A percentile compares a stretch with the other conserved stretches of the same genome.
Evolutionary conservation across 1,140 invertebrate genomes (phyloP).

Genomic region (Papilio aristodemus): DNA sequence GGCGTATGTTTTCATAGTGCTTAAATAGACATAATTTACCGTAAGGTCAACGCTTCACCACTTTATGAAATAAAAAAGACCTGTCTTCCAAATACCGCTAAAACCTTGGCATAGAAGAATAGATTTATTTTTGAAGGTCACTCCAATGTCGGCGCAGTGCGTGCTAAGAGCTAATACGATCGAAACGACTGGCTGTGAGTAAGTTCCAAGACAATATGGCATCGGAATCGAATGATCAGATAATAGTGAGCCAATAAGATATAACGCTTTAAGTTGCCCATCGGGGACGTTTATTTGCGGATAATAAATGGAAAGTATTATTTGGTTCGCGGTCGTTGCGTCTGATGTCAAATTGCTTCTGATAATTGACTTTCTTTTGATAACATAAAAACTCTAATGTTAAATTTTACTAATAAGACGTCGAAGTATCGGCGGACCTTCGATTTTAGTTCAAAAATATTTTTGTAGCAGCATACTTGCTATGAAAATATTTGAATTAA

Average conservation of each 20-base stretch:
- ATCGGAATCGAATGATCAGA: conserved; percentile 36
- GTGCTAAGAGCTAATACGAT: conserved; percentile 42
- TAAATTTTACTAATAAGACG: neutral
- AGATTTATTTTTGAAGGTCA: conserved; percentile 35
- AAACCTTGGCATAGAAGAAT: conserved; percentile 12
- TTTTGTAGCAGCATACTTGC: too few relatives aligned
- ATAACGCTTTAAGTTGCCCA: conserved; percentile 28
- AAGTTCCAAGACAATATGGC: conserved; percentile 33
- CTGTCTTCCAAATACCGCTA: neutral
- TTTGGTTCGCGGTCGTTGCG: neutral
- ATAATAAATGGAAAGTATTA: conserved; percentile 2
- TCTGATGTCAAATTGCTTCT: neutral
- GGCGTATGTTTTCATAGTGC: neutral
- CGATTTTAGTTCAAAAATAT: too few relatives aligned
- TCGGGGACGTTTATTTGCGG: conserved; percentile 16
- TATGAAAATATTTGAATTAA: too few relatives aligned
- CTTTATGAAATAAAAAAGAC: conserved; percentile 1
- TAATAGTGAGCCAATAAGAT: conserved; percentile 27
- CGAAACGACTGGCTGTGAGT: conserved; percentile 36
- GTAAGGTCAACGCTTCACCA: neutral
- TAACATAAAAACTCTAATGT: neutral
- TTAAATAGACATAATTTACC: neutral
- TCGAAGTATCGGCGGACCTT: too few relatives aligned
- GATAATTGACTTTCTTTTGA: conserved; percentile 3
- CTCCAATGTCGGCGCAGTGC: conserved; percentile 37